Base-by-base conservation (phyloP, 2,113 vertebrate species). In the Saimiri boliviensis region DNA sequence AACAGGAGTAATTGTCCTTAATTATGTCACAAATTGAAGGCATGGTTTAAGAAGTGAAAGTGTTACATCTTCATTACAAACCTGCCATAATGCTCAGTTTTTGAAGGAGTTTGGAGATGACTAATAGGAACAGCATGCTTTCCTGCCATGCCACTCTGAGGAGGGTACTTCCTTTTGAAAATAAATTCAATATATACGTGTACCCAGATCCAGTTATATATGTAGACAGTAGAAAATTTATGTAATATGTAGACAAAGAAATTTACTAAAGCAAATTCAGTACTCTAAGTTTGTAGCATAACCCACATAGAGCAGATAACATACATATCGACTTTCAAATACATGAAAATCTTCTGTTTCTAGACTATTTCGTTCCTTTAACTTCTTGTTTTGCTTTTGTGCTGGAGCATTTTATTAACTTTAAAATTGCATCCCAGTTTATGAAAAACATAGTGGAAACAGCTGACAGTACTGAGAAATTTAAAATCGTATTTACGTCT, bases 11-110 rank as follows among this genome's bases (percentile, higher is more conserved):
- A 95, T 19, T 79, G 81, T 84, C 60, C 54, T 81, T 86, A 92
- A 97, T 93, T 91, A 84, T 60, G 60, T 77, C 86, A 92, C 95
- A 95, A 93, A 95, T 68, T 71, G 47, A 93, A 94, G 89, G 45
- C 68, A 25, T 1, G 13, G 82, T 21, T 63, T 80, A 79, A 42
- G 73, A 47, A 94, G 58, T 30, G 13, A 42, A 73, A 37, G 30
- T 60, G 66, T 86, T 83, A 54, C 17, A 71, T 90, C 70, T 93
- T 88, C 68, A 93, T 66, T 66, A 81, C 30, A 60, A 81, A 76
- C 14, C 23, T 85, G 58, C 54, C 71, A 54, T 13, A 30, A 27
- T 92, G 32, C 74, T 52, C 8, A 5, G 20, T 19, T 74, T 94
- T 80, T 25, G 30, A 54, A 80, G 25, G 47, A 56, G 56, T 80